A percentile compares a stretch with the other conserved stretches of the same genome.
Conservation (phyloP, 1,140 invertebrate genomes). For the Euglossa dilemma region DNA sequence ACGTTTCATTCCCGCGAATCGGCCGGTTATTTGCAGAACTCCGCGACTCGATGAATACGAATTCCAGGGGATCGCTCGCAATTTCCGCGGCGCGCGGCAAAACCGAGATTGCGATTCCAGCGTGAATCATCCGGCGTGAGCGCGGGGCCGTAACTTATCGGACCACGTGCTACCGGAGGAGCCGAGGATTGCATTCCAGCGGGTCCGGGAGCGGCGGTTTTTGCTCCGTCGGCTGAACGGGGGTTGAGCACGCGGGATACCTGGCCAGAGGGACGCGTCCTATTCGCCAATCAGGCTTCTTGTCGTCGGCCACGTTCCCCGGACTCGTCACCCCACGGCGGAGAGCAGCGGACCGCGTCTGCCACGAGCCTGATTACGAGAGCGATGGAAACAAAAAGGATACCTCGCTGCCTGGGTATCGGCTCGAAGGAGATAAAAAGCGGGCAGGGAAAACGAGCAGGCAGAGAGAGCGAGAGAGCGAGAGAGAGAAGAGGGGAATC, state of each 20-base stretch:
- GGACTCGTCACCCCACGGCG: neutral
- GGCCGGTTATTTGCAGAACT: conserved; percentile 35
- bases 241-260: neutral
- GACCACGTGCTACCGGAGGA: conserved; percentile 36
- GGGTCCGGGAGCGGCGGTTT: conserved; percentile 37
- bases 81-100: conserved; percentile 57
- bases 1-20: conserved; percentile 25
- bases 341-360: neutral
- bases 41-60: conserved; percentile 60
- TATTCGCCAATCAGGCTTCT: conserved; percentile 41
- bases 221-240: conserved; percentile 37
- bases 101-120: conserved; percentile 64
- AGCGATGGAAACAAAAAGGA: conserved; percentile 14
- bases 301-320: neutral
- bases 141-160: conserved; percentile 54
- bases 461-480: too few relatives aligned
- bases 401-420: neutral
- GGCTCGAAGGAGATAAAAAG: neutral
- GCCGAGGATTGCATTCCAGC: conserved; percentile 56
- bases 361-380: conserved; percentile 24
- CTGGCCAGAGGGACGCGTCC: neutral
- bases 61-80: conserved; percentile 59
- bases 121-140: conserved; percentile 57
- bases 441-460: conserved; percentile 10
- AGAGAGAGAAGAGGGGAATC: conserved; percentile 18